phyloP scores from a whole-genome alignment of 2,113 vertebrate species.

The Cryptotis parvus region DNA sequence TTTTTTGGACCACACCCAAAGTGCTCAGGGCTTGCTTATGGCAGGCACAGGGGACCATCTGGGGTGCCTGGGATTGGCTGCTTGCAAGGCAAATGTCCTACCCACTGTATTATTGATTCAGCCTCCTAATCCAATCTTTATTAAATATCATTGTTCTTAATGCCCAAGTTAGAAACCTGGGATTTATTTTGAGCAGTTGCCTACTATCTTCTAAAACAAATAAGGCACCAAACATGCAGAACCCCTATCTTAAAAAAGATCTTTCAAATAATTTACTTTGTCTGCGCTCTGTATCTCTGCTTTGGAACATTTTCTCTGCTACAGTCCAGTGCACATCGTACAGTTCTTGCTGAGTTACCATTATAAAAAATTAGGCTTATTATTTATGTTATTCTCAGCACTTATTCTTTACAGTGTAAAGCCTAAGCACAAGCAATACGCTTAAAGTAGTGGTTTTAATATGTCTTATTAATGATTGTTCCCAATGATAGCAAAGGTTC shows the following conservation, averaged over 20 bases:
- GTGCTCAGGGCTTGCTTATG: too few relatives aligned
- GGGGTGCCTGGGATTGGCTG: too few relatives aligned
- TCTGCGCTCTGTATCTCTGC: neutral
- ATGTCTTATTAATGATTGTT: neutral
- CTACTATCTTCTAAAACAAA: neutral
- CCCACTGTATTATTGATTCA: too few relatives aligned
- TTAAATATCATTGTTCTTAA: neutral
- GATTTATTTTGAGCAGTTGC: neutral
- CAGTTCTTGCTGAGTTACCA: neutral
- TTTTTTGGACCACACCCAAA: too few relatives aligned
- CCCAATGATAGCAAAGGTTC: neutral
- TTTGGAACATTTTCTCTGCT: neutral
- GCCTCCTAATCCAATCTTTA: neutral
- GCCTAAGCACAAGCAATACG: neutral
- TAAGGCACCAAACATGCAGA: neutral
- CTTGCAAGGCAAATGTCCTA: too few relatives aligned
- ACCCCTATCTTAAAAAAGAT: neutral
- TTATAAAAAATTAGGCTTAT: neutral
- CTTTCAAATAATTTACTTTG: neutral
- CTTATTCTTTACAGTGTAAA: neutral
- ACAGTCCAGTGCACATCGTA: neutral
- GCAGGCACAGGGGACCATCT: too few relatives aligned
- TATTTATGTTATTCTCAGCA: neutral
- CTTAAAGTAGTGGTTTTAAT: neutral
- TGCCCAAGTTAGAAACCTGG: neutral